A percentile compares a stretch with the other conserved stretches of the same genome.
phyloP scores from a whole-genome alignment of 2,113 vertebrate genomes.

The Sterrhoptilus dennistouni region DNA sequence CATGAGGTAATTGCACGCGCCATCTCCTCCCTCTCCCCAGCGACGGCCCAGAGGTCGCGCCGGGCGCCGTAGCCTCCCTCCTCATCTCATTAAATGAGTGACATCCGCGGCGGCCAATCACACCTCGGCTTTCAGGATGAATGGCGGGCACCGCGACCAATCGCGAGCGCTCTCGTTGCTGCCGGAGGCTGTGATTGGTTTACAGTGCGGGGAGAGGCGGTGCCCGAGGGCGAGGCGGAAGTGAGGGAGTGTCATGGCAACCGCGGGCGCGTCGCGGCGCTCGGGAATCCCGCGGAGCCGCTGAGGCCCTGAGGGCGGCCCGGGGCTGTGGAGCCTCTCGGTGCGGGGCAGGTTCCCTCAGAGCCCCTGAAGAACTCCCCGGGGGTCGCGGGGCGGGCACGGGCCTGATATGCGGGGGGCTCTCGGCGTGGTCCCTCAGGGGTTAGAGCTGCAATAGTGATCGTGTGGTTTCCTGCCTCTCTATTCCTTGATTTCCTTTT shows the following conservation, averaged over 20 bases:
- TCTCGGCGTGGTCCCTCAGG: neutral
- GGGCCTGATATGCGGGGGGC: neutral
- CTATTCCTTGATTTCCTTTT: neutral
- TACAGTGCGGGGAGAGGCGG: rapidly evolving
- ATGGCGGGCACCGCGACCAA: rapidly evolving
- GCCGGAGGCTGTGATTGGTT: neutral
- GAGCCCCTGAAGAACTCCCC: no score
- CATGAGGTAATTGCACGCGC: neutral
- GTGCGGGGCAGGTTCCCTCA: neutral
- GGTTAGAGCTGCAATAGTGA: neutral
- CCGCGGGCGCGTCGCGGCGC: neutral
- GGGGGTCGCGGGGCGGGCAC: no score
- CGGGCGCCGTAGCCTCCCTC: neutral
- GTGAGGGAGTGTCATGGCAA: constrained; percentile 6
- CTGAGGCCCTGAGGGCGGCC: neutral
- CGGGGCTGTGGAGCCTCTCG: neutral
- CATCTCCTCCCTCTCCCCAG: no score
- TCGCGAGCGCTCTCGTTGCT: rapidly evolving
- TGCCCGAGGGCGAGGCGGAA: neutral
- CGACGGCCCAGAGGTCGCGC: rapidly evolving
- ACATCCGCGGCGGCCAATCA: rapidly evolving
- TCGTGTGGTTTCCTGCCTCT: neutral
- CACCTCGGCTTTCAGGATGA: rapidly evolving
- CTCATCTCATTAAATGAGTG: rapidly evolving
- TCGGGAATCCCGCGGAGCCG: no score